Conservation (phyloP, 2,888 invertebrate species). For the Barypeithes pellucidus region DNA sequence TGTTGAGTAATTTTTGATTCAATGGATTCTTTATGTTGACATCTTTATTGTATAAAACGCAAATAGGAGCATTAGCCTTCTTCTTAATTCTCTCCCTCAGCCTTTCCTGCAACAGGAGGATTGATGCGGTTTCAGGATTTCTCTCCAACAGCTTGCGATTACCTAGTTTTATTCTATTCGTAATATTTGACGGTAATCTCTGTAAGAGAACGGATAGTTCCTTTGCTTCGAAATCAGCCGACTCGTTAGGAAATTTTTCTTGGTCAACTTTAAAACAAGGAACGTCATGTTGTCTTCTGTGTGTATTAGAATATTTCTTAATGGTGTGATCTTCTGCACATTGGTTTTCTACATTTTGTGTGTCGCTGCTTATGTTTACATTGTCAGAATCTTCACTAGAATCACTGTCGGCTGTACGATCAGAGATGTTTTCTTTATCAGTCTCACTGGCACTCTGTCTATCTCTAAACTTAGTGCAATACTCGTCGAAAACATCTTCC, state of each 20-base stretch:
- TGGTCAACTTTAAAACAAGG: slow-evolving; percentile 52
- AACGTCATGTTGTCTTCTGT: slow-evolving; percentile 46
- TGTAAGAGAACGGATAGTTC: slow-evolving; percentile 21
- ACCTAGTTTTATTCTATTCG: neutral
- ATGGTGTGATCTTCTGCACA: neutral
- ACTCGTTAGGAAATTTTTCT: slow-evolving; percentile 19
- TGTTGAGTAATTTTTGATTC: neutral
- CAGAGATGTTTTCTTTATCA: slow-evolving; percentile 29
- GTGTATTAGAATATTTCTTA: slow-evolving; percentile 50
- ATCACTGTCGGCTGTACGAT: neutral
- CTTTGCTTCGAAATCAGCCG: neutral
- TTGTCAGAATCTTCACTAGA: neutral
- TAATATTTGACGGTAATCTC: slow-evolving; percentile 15
- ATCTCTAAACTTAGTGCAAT: slow-evolving; percentile 6
- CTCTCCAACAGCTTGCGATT: neutral
- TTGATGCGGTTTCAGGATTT: neutral
- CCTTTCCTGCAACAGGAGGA: neutral
- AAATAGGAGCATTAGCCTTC: slow-evolving; percentile 1
- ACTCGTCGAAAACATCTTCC: neutral
- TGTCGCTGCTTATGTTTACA: neutral
- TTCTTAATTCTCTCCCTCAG: neutral
- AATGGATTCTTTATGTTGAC: slow-evolving; percentile 24
- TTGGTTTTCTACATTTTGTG: too few species aligned
- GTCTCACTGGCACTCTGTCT: neutral
- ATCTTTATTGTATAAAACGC: slow-evolving; percentile 20